These are phyloP conservation scores for Nestor notabilis DNA, from an alignment of 2,113 vertebrate species.

Conservation along the genomic window DNA sequence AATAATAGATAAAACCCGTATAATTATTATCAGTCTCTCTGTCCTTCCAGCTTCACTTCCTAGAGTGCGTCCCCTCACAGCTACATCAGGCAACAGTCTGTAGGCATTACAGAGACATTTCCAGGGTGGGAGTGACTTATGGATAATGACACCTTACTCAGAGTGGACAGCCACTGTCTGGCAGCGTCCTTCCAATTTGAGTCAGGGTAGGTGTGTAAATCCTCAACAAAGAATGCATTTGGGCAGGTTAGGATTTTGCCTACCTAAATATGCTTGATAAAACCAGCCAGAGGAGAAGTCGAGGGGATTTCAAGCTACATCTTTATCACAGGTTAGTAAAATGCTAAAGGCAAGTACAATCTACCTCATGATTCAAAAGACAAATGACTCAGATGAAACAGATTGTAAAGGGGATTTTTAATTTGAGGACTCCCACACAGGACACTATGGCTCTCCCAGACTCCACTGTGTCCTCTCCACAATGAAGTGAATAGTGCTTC, in stretches of 20 bases:
- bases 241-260: neutral
- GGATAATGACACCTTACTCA: neutral
- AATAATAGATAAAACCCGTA: neutral
- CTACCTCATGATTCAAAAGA: slow-evolving; percentile 24
- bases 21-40: neutral
- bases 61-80: neutral
- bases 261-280: neutral
- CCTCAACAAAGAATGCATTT: neutral
- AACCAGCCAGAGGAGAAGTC: neutral
- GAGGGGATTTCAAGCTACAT: slow-evolving; percentile 11
- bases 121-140: neutral
- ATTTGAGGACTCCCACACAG: neutral
- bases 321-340: neutral
- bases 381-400: slow-evolving; percentile 5
- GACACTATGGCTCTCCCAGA: neutral
- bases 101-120: neutral
- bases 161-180: neutral
- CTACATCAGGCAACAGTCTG: neutral
- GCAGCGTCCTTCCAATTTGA: neutral
- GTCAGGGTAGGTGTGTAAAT: neutral
- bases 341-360: neutral
- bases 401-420: neutral
- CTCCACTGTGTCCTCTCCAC: neutral
- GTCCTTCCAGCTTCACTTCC: neutral
- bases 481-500: neutral